Conservation (phyloP, 2,113 vertebrate genomes). For the Marcusenius ussheri region DNA sequence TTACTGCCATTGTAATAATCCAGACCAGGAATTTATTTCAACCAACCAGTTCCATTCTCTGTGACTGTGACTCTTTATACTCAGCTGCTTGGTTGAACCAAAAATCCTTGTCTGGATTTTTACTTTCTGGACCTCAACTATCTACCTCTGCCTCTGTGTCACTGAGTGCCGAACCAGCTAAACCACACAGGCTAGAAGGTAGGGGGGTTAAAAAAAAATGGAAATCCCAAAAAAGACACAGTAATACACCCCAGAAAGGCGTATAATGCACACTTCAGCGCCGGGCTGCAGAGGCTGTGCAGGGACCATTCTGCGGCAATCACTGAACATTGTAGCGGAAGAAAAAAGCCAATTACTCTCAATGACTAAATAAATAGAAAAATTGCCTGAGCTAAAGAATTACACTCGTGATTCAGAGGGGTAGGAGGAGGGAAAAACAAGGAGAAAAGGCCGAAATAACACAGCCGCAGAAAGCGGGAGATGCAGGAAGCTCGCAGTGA, state of each 20-base stretch:
- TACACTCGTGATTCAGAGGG: neutral
- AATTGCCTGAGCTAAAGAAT: slow-evolving; percentile 16
- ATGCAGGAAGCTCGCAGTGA: neutral
- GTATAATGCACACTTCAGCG: neutral
- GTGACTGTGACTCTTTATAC: neutral
- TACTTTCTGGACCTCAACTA: neutral
- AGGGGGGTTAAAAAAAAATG: neutral
- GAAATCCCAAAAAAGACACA: neutral
- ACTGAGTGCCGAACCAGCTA: neutral
- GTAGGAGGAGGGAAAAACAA: neutral
- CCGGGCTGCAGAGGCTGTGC: neutral
- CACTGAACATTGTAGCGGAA: slow-evolving; percentile 7
- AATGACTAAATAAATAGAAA: slow-evolving; percentile 12
- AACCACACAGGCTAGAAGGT: neutral
- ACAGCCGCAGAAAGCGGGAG: neutral
- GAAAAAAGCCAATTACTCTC: slow-evolving; percentile 18
- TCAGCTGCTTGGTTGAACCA: neutral
- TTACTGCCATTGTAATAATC: neutral
- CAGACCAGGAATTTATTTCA: neutral
- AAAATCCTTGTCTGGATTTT: neutral
- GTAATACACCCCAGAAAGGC: neutral
- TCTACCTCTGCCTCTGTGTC: neutral
- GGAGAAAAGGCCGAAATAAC: neutral
- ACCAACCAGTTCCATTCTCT: neutral
- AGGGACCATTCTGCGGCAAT: slow-evolving; percentile 6